Percentiles rank a stretch among this genome's conserved stretches.
These are phyloP conservation scores for Psylliodes chrysocephalus DNA, from an alignment of 2,888 invertebrate genomes.

Conservation along the genomic window DNA sequence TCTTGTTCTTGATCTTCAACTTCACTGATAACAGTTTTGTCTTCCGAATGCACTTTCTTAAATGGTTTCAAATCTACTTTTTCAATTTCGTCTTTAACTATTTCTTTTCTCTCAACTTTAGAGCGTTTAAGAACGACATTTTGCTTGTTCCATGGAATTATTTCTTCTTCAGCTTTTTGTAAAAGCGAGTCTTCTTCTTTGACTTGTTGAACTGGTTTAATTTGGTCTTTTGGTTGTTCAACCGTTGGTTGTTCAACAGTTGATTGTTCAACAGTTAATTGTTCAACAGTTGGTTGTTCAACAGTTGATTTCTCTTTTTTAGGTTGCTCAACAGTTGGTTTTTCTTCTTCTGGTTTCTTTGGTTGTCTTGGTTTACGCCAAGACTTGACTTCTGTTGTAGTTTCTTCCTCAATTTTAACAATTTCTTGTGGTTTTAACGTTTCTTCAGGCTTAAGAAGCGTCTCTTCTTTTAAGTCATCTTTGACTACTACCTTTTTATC, in stretches of 20 bases:
- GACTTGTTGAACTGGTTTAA: conserved; percentile 43
- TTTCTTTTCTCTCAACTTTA: conserved; percentile 45
- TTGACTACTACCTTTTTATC: background rate
- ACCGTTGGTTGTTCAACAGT: conserved; percentile 26
- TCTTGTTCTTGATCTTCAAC: conserved; percentile 52
- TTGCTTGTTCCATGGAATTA: conserved; percentile 73
- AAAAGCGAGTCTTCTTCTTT: conserved; percentile 8
- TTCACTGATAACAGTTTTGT: conserved; percentile 64
- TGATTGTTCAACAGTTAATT: too few relatives aligned
- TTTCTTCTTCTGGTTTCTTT: conserved; percentile 43
- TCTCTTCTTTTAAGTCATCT: background rate
- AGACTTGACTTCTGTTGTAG: conserved; percentile 18
- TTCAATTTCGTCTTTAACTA: conserved; percentile 50
- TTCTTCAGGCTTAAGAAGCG: background rate
- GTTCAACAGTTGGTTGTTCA: background rate
- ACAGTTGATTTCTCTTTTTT: conserved; percentile 47
- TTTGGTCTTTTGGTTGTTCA: conserved; percentile 44
- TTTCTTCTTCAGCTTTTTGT: conserved; percentile 50
- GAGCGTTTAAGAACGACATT: conserved; percentile 66
- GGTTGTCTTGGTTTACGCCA: conserved; percentile 28
- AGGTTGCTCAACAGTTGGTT: conserved; percentile 5
- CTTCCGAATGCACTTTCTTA: conserved; percentile 65
- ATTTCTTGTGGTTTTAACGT: background rate
- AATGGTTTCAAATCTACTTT: conserved; percentile 46
- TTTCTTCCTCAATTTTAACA: background rate